Evolutionary conservation across 92 coral and sea anemone species (phyloP), one percentile per base, ranked within the genome.

Genomic region (Muricea muricata): DNA sequence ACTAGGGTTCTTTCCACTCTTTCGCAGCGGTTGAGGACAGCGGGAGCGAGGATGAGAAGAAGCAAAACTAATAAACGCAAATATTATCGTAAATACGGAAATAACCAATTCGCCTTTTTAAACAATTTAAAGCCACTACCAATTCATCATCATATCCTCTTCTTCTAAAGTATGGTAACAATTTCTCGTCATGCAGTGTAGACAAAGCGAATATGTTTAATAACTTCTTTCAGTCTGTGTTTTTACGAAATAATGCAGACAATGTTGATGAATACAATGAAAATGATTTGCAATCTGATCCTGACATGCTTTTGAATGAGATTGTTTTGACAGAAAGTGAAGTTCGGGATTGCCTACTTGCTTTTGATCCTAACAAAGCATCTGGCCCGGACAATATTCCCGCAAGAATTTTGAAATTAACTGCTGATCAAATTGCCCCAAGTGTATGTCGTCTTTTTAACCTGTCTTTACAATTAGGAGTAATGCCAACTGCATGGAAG

Each of bases 211-310:
- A 70, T 29, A 11, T 70, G 45, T 70, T 70, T 32, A 70, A 70
- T 15, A 35, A 12, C 18, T 70, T 70, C 25, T 70, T 70, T 39
- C 50, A 70, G 46, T 70, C 76, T 18, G 76, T 70, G 46, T 70
- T 70, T 70, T 17, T 65, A 65, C 72, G 29, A 65, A 65, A 21
- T 24, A 17, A 65, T 65, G 23, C 21, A 0, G 21, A 65, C 29
- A 39, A 9, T 25, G 25, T 11, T 39, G 29, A 65, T 24, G 34
- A 65, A n/a, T 24, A 65, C 1, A 65, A 65, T 24, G 34, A 65
- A n/a, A 11, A 65, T 1, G 72, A 1, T 6, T 65, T 24, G 4
- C 72, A 65, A 65, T 9, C 18, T 17, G 7, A 52, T 52, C 60
- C 72, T 65, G 72, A 65, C 37, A 25, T 65, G 17, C 29, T 24